Base-by-base conservation (phyloP, 2,888 invertebrate species). In the Pharmacophagus antenor region DNA sequence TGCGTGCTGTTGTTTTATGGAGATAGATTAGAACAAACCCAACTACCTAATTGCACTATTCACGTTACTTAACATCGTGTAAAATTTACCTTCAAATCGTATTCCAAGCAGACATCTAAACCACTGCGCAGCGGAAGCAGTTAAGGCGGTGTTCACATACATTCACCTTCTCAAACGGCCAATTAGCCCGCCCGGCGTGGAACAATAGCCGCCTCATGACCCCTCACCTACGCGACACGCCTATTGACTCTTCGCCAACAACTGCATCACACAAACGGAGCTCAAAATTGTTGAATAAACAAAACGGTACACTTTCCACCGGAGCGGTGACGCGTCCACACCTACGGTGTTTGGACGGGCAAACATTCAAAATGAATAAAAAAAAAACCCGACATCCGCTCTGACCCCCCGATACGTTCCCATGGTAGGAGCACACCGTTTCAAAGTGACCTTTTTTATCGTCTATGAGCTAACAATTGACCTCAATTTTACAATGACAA, bases 341-440 rank as follows among this genome's bases (percentile, higher is more conserved):
- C 86, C 86, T 85, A 76, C 79, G 68, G 70, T 79, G 73, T 80
- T 82, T 80, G 75, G 69, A 50, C 67, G 70, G 27, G 72, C 71
- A 85, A 85, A 86, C 71, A 83, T 62, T 62, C 68, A 60, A 67
- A 67, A 58, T 63, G 65, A 72, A 66, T 68, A 72, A 60, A 59
- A 59, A 56, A n/a, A n/a, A n/a, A n/a, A n/a, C n/a, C 60, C 66
- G 66, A 67, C 71, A 65, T 70, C 60, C 63, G 60, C 73, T 70
- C 76, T 80, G 77, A 80, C 79, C 81, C 71, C 71, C 70, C 74
- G 66, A 75, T 76, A 76, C 70, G 67, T 85, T 86, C 85, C 83
- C 86, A 85, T 80, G 82, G 62, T 60, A 52, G 44, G 52, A 31
- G 46, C 37, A n/a, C 37, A n/a, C 2, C 2, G 3, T 5, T n/a